Conservation (phyloP, 2,113 vertebrate species). For the Dryoscopus gambensis region DNA sequence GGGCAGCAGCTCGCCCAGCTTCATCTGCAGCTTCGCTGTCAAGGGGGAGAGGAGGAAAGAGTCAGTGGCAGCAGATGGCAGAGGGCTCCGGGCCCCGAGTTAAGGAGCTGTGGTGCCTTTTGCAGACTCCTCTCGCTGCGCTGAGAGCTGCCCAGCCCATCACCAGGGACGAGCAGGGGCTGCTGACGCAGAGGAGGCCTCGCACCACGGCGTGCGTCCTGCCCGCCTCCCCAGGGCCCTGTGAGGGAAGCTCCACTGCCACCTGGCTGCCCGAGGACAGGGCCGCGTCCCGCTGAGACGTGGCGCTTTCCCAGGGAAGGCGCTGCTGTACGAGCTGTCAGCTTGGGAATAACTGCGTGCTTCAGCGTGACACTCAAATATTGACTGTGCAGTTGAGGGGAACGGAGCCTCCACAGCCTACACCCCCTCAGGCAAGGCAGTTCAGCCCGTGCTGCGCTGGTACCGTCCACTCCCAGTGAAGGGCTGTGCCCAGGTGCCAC, state of each 20-base stretch:
- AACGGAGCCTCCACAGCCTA: not conserved
- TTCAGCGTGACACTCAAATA: not conserved
- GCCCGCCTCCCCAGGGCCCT: not conserved
- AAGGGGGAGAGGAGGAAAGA: not conserved
- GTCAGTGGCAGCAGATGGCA: not conserved
- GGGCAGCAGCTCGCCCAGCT: slow-evolving; percentile 90
- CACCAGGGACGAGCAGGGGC: not conserved
- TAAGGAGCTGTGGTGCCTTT: not conserved
- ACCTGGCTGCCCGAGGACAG: not conserved
- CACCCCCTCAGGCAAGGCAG: not conserved
- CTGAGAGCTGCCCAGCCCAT: not conserved
- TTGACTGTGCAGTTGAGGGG: not conserved
- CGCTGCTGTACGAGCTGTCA: fast-evolving
- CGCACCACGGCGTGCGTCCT: fast-evolving
- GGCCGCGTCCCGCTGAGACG: not conserved
- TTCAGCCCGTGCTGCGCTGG: not conserved
- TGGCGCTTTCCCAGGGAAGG: fast-evolving
- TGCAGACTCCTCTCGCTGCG: not conserved
- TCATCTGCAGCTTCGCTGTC: slow-evolving; percentile 84
- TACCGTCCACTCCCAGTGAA: fast-evolving
- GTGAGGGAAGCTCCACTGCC: not conserved
- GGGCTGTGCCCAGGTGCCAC: not conserved
- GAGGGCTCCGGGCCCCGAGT: not conserved
- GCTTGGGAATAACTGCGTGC: not conserved
- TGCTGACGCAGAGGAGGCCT: not conserved